These are phyloP conservation scores for Acestrorhynchus altus DNA, from an alignment of 2,797 vertebrate genomes.

Conservation along the genomic window DNA sequence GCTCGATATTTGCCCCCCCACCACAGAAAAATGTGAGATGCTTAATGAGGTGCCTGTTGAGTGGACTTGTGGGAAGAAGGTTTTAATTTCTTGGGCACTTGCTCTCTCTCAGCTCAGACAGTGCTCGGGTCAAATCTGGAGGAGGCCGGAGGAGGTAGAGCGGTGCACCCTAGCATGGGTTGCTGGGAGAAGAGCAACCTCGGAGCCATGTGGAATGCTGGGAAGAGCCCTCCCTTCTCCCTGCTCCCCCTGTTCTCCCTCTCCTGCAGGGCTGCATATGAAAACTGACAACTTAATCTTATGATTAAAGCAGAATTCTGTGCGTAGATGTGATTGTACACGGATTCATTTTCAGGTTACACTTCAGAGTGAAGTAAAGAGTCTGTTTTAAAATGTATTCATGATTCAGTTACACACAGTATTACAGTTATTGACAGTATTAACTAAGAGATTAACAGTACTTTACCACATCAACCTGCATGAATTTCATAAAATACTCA, in stretches of 20 bases:
- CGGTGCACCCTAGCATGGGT: constrained; percentile 75
- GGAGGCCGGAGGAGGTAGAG: constrained; percentile 61
- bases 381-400: too few relatives aligned
- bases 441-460: too few relatives aligned
- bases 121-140: constrained; percentile 69
- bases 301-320: too few relatives aligned
- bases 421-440: too few relatives aligned
- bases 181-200: constrained; percentile 77
- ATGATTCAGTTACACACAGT: too few relatives aligned
- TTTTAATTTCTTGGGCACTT: constrained; percentile 74
- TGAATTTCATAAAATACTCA: too few relatives aligned
- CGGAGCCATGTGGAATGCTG: constrained; percentile 70
- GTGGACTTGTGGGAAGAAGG: constrained; percentile 70
- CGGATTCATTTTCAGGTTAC: too few relatives aligned
- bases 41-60: constrained; percentile 83
- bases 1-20: constrained; percentile 35
- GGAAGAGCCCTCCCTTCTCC: constrained; percentile 64
- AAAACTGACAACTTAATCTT: constrained; percentile 17
- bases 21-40: constrained; percentile 79
- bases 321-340: too few relatives aligned
- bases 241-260: constrained; percentile 27
- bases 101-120: constrained; percentile 63
- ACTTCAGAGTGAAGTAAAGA: too few relatives aligned
- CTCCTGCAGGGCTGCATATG: constrained; percentile 33
- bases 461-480: too few relatives aligned